Evolutionary conservation across 2,888 invertebrate genomes (phyloP).

Genomic region (Eupithecia abbreviata): DNA sequence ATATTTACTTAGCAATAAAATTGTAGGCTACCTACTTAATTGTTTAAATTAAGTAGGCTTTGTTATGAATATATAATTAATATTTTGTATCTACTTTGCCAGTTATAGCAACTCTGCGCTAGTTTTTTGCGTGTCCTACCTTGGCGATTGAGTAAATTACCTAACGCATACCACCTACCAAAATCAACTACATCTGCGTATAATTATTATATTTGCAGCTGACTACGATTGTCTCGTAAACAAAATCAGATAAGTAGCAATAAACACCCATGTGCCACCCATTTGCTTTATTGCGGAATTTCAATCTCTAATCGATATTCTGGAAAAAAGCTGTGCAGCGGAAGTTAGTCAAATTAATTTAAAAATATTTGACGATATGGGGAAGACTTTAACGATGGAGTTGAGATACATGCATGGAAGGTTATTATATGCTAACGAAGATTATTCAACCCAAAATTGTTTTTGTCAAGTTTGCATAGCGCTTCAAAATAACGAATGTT

Average conservation of each 20-base stretch:
- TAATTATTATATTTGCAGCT: not conserved
- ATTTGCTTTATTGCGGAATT: not conserved
- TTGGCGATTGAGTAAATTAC: not conserved
- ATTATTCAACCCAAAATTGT: no score
- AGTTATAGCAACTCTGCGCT: not conserved
- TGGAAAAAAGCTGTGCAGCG: no score
- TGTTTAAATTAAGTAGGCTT: conserved; percentile 3
- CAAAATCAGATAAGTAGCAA: not conserved
- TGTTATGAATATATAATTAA: not conserved
- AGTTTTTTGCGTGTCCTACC: not conserved
- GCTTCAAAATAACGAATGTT: no score
- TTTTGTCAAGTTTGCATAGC: no score
- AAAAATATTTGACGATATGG: no score
- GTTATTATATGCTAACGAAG: no score
- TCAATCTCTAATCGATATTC: no score
- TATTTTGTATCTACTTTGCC: not conserved
- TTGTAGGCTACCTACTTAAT: not conserved
- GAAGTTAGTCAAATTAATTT: no score
- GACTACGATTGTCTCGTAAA: not conserved
- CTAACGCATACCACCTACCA: not conserved
- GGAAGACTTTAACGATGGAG: no score
- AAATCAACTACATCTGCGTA: not conserved
- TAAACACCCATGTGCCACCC: not conserved
- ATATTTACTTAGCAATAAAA: conserved; percentile 25
- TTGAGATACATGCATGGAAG: no score